These are phyloP conservation scores for Amorpha juglandis DNA, from an alignment of 2,888 invertebrate species.

Conservation along the genomic window DNA sequence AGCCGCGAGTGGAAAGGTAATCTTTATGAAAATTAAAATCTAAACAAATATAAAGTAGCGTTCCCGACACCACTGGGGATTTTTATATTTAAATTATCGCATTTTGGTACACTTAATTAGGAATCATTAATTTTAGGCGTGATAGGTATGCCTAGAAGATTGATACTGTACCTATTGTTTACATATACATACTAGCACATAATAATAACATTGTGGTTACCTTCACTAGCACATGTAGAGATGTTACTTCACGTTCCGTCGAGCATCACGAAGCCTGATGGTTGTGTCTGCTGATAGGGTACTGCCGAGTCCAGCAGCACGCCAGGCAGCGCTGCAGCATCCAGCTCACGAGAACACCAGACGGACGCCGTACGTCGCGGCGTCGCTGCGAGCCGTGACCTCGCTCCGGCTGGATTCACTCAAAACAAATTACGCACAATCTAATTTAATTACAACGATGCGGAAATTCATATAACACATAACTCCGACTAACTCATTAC, in stretches of 20 bases:
- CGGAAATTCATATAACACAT: constrained; percentile 5
- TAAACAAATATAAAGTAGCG: too few relatives aligned
- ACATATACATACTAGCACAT: too few relatives aligned
- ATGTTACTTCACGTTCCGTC: not conserved
- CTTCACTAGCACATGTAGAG: not conserved
- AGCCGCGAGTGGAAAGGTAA: too few relatives aligned
- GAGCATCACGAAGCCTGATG: not conserved
- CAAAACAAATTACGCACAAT: constrained; percentile 46
- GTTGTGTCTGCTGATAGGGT: not conserved
- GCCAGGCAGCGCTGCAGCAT: not conserved
- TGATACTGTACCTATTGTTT: too few relatives aligned
- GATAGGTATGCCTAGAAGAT: too few relatives aligned
- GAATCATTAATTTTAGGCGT: too few relatives aligned
- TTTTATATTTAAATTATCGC: too few relatives aligned
- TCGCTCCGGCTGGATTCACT: not conserved
- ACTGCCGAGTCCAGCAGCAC: not conserved
- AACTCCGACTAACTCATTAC: constrained; percentile 56
- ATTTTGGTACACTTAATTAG: too few relatives aligned
- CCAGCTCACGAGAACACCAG: not conserved
- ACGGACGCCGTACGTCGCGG: not conserved
- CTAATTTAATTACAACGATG: constrained; percentile 29
- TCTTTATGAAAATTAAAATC: too few relatives aligned
- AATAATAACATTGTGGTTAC: not conserved
- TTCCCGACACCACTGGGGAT: too few relatives aligned
- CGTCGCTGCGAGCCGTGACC: not conserved